Base-by-base conservation (phyloP, 1,140 invertebrate genomes). In the Drosophila virilis region DNA sequence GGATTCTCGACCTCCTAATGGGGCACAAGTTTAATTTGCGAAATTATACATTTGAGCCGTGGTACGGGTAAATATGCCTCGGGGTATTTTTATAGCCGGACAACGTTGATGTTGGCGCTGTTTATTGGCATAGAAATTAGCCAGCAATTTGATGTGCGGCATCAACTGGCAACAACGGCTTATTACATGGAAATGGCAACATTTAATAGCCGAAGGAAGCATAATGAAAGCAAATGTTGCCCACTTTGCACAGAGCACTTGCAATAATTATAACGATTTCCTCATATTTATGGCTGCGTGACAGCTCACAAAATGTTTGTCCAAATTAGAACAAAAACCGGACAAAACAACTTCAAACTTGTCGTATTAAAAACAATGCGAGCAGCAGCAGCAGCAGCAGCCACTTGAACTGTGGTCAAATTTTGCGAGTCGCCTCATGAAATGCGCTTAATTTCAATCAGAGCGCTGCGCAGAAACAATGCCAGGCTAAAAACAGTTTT, bases 381-480 rank as follows among this genome's bases (percentile, higher is more conserved):
- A 33, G 22, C 4, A 40, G 15, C 35, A 15, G 32, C 15, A 12
- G 17, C 17, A 17, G 17, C 17, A 17, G 17, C 17, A 17, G 13
- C 15, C 65, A 64, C 76, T 78, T 78, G 50, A 75, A 66, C 72
- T 75, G 55, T 54, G 59, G 51, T 45, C 57, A 59, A 43, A 62
- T 61, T 68, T 74, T 43, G 68, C 13, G 38, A 17, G 13, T 15
- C 13, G 42, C 22, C 75, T 58, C 74, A 64, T 57, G n/a, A 76
- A 76, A 76, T 55, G 13, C 55, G 57, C 65, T 75, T 55, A 75
- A 78, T 75, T 78, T 77, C 75, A 77, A 77, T 77, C 71, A 76
- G 51, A 45, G 51, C 46, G 33, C 50, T 33, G 22, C 2, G 5
- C 38, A 42, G 40, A 38, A 68, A 73, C 62, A 74, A 74, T 58